phyloP scores from a whole-genome alignment of 2,888 invertebrate species.

The Latrodectus elegans region DNA sequence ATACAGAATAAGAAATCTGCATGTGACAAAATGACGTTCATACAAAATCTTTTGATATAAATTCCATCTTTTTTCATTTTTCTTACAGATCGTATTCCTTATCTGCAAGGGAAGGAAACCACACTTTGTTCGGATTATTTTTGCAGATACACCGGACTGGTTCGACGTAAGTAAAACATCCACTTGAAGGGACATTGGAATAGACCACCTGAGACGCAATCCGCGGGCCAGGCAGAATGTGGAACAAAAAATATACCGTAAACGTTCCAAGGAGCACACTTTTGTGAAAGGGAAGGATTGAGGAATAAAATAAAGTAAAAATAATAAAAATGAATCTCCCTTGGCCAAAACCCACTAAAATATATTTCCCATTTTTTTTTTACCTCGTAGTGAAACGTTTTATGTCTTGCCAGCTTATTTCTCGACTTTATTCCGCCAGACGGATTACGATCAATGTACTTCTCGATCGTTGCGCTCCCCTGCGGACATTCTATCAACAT shows the following conservation, averaged over 20 bases:
- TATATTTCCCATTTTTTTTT: constrained; percentile 33
- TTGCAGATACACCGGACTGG: constrained; percentile 5
- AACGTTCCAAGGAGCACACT: constrained; percentile 26
- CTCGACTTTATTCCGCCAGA: constrained; percentile 42
- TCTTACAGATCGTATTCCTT: background rate
- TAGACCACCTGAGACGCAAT: constrained; percentile 35
- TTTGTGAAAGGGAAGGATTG: constrained; percentile 11
- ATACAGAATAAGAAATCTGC: too few species aligned
- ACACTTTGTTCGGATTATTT: background rate
- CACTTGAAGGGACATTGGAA: constrained; percentile 17
- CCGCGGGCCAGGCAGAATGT: background rate
- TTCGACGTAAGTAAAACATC: constrained; percentile 22
- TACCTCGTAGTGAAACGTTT: constrained; percentile 35
- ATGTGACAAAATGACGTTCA: too few species aligned
- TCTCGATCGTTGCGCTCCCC: constrained; percentile 18
- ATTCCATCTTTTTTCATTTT: background rate
- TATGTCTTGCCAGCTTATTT: constrained; percentile 55
- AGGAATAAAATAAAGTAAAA: constrained; percentile 1
- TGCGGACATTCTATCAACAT: constrained; percentile 31
- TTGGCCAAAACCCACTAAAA: constrained; percentile 25
- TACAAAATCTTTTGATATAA: too few species aligned
- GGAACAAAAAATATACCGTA: constrained; percentile 34
- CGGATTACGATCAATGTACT: constrained; percentile 38
- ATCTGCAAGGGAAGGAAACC: background rate
- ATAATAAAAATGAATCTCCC: constrained; percentile 8